phyloP scores from a whole-genome alignment of 2,113 vertebrate genomes.

The Dinomys branickii region DNA sequence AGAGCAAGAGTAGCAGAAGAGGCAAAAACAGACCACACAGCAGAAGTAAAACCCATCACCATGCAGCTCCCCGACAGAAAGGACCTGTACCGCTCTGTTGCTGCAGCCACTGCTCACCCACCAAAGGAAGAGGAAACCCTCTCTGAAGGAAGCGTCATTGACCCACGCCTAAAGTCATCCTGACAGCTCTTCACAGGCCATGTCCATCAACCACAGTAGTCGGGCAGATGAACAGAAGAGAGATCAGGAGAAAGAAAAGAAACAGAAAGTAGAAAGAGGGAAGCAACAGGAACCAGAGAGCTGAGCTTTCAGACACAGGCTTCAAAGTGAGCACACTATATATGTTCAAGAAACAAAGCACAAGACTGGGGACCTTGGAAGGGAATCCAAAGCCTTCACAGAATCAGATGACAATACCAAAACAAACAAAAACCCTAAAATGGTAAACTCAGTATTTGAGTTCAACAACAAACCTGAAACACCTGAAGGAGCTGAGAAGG shows the following conservation, averaged over 20 bases:
- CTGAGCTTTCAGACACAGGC: background rate
- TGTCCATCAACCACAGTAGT: background rate
- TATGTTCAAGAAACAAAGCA: background rate
- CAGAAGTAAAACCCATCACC: background rate
- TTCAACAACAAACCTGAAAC: background rate
- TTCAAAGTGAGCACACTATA: background rate
- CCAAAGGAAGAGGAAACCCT: background rate
- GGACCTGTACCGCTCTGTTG: background rate
- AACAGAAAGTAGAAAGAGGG: background rate
- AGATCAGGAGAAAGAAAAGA: background rate
- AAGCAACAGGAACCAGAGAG: background rate
- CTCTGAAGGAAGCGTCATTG: background rate
- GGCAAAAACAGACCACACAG: background rate
- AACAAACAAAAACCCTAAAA: background rate
- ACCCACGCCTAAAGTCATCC: background rate
- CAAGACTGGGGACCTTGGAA: background rate
- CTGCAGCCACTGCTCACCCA: background rate
- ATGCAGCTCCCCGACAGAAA: background rate
- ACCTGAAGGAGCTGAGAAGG: background rate
- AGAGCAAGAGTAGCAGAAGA: background rate
- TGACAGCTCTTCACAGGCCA: background rate
- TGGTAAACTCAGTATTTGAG: background rate
- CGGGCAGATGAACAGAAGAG: background rate
- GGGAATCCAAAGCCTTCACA: background rate
- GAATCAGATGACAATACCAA: background rate